These are phyloP conservation scores for Euphonia xanthogaster DNA, from an alignment of 2,797 vertebrate genomes.

Conservation along the genomic window DNA sequence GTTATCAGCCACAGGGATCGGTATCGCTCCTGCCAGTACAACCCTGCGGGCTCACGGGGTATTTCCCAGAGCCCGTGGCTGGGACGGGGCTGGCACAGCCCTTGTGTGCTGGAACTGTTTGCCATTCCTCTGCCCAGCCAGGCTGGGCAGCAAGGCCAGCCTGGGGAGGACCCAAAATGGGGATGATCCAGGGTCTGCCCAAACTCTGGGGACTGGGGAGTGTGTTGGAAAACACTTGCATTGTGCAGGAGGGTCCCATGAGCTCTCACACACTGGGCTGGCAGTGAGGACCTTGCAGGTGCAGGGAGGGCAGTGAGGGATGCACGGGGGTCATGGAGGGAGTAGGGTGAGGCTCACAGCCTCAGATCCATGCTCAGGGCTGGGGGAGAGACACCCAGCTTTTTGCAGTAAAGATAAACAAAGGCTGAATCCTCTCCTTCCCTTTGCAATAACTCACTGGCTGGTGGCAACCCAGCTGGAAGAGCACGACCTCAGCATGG, in stretches of 20 bases:
- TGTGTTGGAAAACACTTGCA: neutral
- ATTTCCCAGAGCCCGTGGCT: neutral
- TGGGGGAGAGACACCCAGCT: accelerated
- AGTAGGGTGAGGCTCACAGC: neutral
- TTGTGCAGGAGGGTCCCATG: accelerated
- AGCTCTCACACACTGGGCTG: accelerated
- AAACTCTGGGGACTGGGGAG: neutral
- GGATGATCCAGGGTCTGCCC: neutral
- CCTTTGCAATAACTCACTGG: neutral
- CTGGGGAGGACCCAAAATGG: neutral
- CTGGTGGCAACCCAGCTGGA: neutral
- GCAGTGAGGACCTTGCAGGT: neutral
- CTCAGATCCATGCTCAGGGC: neutral
- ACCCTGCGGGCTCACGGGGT: accelerated
- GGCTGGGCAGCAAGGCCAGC: neutral
- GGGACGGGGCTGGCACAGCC: neutral
- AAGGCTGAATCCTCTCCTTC: neutral
- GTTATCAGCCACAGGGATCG: neutral
- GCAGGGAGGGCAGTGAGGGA: neutral
- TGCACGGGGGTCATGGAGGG: accelerated
- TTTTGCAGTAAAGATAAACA: neutral
- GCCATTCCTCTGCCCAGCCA: neutral
- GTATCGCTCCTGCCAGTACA: neutral
- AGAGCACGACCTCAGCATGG: accelerated
- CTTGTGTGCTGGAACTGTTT: neutral